These are phyloP conservation scores for Oreortyx pictus DNA, from an alignment of 2,797 vertebrate genomes.

Conservation along the genomic window DNA sequence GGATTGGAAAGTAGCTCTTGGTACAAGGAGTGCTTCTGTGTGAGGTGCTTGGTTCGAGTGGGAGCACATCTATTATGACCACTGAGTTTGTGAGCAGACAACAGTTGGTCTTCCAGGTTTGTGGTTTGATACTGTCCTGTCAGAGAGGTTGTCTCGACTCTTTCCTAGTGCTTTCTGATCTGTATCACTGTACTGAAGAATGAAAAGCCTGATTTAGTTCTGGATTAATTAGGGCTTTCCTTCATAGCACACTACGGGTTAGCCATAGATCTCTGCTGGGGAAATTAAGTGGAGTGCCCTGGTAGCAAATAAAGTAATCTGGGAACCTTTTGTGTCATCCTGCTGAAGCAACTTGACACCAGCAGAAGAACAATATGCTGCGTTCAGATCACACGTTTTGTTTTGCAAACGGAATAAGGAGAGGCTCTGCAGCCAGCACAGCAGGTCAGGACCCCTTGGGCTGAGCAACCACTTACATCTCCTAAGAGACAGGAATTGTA, in stretches of 20 bases:
- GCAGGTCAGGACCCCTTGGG: neutral
- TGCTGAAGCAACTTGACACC: neutral
- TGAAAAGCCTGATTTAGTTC: neutral
- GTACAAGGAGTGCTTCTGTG: neutral
- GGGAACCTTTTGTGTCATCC: neutral
- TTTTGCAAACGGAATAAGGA: neutral
- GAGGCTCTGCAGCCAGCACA: neutral
- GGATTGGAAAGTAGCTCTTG: neutral
- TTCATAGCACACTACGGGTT: neutral
- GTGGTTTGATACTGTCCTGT: neutral
- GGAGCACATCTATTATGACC: neutral
- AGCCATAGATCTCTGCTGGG: neutral
- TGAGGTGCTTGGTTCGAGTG: neutral
- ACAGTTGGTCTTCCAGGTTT: neutral
- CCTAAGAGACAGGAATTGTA: neutral
- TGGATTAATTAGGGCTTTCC: neutral
- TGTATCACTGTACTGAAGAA: neutral
- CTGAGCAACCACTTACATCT: neutral
- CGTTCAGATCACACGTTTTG: neutral
- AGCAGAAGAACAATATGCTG: neutral
- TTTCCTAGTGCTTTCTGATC: neutral
- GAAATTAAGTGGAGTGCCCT: slow-evolving; percentile 37
- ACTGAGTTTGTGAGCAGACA: neutral
- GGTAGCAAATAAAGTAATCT: neutral
- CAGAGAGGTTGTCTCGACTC: neutral